Evolutionary conservation across 2,888 invertebrate species (phyloP).

Genomic region (Lypha dubia): DNA sequence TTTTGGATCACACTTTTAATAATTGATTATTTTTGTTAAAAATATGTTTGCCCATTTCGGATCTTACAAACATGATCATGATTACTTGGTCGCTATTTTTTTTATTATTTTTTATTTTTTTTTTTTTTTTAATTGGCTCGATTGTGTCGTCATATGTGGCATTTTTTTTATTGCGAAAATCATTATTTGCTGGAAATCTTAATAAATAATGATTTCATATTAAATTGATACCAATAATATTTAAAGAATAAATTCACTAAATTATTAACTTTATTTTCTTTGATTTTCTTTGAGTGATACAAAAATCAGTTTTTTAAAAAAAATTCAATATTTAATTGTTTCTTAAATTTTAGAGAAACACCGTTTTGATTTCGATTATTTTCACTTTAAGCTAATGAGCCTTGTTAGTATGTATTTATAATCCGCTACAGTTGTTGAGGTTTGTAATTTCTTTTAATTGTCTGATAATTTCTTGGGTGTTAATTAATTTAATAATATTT

Average conservation of each 20-base stretch:
- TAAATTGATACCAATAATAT: conserved; percentile 26
- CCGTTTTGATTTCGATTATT: too few species aligned
- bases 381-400: conserved; percentile 12
- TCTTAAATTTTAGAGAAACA: too few species aligned
- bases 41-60: conserved; percentile 1
- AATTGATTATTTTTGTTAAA: background rate
- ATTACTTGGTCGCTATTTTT: too few species aligned
- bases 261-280: too few species aligned
- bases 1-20: background rate
- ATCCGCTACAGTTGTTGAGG: conserved; percentile 13
- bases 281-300: too few species aligned
- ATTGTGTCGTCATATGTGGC: conserved; percentile 19
- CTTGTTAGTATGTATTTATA: too few species aligned
- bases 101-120: conserved; percentile 22
- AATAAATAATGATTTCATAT: background rate
- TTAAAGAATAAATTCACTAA: too few species aligned
- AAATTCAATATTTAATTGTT: too few species aligned
- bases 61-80: conserved; percentile 16
- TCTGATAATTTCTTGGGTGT: conserved; percentile 32
- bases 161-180: conserved; percentile 24
- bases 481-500: conserved; percentile 8
- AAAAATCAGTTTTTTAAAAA: too few species aligned
- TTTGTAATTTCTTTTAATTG: conserved; percentile 54
- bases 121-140: conserved; percentile 44
- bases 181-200: conserved; percentile 1